phyloP scores from a whole-genome alignment of 2,113 vertebrate species.

The Semnornis frantzii region DNA sequence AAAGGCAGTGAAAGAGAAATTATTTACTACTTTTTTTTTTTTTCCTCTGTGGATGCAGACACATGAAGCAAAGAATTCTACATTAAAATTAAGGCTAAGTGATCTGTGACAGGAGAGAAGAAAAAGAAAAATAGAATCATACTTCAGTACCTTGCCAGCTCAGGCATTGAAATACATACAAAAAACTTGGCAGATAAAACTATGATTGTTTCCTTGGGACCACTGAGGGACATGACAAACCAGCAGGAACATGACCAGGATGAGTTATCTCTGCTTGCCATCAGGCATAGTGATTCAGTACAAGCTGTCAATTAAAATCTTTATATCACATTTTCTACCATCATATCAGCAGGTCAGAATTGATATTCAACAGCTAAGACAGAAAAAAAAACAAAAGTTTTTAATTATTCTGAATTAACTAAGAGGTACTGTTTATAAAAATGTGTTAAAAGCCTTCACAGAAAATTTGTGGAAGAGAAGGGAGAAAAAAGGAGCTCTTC shows the following conservation, averaged over 20 bases:
- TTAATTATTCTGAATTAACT: neutral
- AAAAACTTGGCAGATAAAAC: neutral
- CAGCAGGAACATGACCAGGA: neutral
- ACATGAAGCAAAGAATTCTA: neutral
- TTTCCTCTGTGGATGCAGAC: neutral
- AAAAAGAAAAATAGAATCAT: neutral
- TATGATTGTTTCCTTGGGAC: neutral
- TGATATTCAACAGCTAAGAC: neutral
- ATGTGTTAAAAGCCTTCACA: neutral
- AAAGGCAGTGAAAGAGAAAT: neutral
- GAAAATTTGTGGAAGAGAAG: neutral
- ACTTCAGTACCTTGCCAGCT: neutral
- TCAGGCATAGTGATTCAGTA: neutral
- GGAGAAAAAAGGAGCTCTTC: neutral
- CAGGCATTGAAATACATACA: neutral
- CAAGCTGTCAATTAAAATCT: conserved; percentile 5
- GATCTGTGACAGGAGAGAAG: neutral
- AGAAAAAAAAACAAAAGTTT: neutral
- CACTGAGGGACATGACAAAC: neutral
- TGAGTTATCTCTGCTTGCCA: neutral
- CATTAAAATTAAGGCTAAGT: neutral
- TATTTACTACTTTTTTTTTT: neutral
- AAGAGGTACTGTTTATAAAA: neutral
- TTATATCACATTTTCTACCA: neutral
- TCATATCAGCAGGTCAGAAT: neutral